These are phyloP conservation scores for Fregata magnificens DNA, from an alignment of 2,113 vertebrate species.

Conservation along the genomic window DNA sequence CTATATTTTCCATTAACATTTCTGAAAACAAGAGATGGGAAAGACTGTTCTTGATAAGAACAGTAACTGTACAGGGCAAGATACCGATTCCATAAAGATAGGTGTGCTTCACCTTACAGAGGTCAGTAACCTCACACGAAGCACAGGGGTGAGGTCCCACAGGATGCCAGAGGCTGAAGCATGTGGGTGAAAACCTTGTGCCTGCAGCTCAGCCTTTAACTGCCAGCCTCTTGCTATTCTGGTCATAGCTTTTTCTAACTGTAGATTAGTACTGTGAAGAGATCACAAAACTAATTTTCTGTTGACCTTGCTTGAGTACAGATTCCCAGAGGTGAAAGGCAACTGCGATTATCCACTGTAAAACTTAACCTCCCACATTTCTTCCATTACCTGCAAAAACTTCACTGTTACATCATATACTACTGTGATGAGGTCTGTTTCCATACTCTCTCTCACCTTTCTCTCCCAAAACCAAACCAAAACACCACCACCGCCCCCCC, in stretches of 20 bases:
- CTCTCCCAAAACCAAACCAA: not conserved
- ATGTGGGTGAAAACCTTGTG: not conserved
- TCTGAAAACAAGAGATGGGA: not conserved
- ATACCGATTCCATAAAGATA: not conserved
- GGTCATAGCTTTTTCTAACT: not conserved
- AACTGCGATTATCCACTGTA: not conserved
- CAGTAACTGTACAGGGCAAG: not conserved
- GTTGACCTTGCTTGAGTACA: not conserved
- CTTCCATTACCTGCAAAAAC: not conserved
- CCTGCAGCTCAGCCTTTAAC: not conserved
- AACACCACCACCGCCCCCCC: rapidly evolving
- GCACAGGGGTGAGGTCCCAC: not conserved
- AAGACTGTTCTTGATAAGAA: not conserved
- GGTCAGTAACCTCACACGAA: not conserved
- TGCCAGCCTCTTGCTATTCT: not conserved
- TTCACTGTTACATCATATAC: not conserved
- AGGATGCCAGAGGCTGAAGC: not conserved
- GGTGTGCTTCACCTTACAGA: not conserved
- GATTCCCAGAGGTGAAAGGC: not conserved
- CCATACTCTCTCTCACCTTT: not conserved
- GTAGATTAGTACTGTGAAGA: not conserved
- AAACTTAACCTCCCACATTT: not conserved
- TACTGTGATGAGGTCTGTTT: not conserved
- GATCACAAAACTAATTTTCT: slow-evolving; percentile 6
- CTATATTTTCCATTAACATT: not conserved